Evolutionary conservation across 2,888 invertebrate species (phyloP).

Genomic region (Caenorhabditis wallacei): DNA sequence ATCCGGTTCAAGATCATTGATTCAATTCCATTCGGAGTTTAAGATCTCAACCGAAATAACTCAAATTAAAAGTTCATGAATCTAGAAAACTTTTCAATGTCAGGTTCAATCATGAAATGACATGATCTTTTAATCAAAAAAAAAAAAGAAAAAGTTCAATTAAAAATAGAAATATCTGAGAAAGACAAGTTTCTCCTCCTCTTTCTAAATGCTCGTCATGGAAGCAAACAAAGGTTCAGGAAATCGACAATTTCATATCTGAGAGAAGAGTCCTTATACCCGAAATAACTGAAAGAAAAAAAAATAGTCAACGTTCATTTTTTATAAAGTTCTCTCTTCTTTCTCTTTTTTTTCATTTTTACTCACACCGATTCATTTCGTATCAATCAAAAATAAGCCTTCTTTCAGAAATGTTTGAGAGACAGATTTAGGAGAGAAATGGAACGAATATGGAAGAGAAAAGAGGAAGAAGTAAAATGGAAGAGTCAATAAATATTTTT

Average conservation of each 20-base stretch:
- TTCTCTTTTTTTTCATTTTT: background rate
- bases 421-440: constrained; percentile 44
- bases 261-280: constrained; percentile 14
- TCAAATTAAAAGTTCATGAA: constrained; percentile 17
- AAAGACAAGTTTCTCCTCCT: constrained; percentile 2
- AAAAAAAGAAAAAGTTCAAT: constrained; percentile 8
- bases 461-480: background rate
- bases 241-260: constrained; percentile 51
- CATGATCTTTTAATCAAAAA: background rate
- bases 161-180: constrained; percentile 15
- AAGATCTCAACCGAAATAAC: too few species aligned
- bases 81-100: constrained; percentile 3
- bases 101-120: background rate
- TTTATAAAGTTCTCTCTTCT: too few species aligned
- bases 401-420: constrained; percentile 38
- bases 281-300: constrained; percentile 21
- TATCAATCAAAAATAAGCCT: constrained; percentile 59
- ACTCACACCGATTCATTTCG: constrained; percentile 54
- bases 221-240: constrained; percentile 24
- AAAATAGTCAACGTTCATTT: constrained; percentile 38
- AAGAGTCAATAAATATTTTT: constrained; percentile 45
- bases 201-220: background rate
- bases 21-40: too few species aligned
- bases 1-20: too few species aligned
- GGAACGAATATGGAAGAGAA: background rate